A percentile compares a stretch with the other conserved stretches of the same genome.
Evolutionary conservation across 2,113 vertebrate genomes (phyloP).

Genomic region (Rhagologus leucostigma): DNA sequence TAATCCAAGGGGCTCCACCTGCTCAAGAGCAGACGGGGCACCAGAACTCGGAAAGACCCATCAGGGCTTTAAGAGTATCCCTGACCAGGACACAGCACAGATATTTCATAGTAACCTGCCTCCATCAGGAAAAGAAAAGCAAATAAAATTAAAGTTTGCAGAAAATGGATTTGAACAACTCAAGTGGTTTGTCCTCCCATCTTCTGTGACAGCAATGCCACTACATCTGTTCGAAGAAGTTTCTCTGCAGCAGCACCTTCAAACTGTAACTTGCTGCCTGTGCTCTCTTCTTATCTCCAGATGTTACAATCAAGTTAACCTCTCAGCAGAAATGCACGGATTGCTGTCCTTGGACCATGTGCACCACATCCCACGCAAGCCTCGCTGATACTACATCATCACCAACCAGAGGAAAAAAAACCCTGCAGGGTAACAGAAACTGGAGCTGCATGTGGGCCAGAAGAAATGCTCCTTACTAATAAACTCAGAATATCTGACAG

Average conservation of each 20-base stretch:
- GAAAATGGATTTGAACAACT: fast-evolving
- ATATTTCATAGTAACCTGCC: neutral
- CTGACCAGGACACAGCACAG: neutral
- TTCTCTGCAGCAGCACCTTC: neutral
- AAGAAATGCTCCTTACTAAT: neutral
- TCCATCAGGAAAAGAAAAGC: neutral
- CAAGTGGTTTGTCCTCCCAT: neutral
- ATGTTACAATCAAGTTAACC: neutral
- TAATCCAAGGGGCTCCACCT: neutral
- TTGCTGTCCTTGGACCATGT: neutral
- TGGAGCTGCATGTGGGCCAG: neutral
- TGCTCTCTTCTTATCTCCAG: neutral
- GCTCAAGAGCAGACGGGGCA: fast-evolving
- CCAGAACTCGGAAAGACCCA: fast-evolving
- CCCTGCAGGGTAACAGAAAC: neutral
- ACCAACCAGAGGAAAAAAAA: neutral
- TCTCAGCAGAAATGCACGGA: neutral
- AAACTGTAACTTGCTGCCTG: neutral
- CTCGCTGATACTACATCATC: fast-evolving
- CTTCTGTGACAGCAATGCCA: neutral
- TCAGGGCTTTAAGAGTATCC: neutral
- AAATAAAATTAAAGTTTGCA: neutral
- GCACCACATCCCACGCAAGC: neutral
- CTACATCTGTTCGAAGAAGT: neutral
- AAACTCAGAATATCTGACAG: neutral